Conservation (phyloP, 23 tunicate species). For the Phallusia fumigata region DNA sequence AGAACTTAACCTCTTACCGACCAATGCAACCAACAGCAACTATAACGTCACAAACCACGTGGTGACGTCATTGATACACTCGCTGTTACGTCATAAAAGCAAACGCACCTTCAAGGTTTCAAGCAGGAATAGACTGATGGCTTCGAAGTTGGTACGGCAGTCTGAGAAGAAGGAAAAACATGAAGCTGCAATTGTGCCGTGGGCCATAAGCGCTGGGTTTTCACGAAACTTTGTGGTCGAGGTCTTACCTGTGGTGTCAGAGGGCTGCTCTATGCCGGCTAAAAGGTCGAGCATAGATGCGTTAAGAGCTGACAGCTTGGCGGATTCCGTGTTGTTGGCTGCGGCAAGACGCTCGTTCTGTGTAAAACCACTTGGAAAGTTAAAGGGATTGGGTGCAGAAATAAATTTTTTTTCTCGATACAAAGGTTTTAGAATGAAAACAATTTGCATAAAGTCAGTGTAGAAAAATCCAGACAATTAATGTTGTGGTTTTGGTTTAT, state of each 20-base stretch:
- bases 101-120: not conserved
- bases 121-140: not conserved
- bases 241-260: no score
- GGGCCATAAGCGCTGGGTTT: not conserved
- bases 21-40: not conserved
- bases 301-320: not conserved
- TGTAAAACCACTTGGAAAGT: not conserved
- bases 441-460: no score
- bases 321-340: not conserved
- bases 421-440: no score
- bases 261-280: not conserved
- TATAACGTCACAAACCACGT: not conserved
- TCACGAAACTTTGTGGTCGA: not conserved
- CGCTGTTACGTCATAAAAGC: not conserved
- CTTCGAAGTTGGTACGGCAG: not conserved
- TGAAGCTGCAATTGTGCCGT: not conserved
- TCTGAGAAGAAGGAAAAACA: not conserved
- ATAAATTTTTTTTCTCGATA: no score
- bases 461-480: no score
- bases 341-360: not conserved
- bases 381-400: no score
- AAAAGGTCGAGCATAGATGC: not conserved
- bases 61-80: not conserved
- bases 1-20: not conserved
- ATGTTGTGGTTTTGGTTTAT: no score